Evolutionary conservation across 2,113 vertebrate genomes (phyloP).

Genomic region (cat (Felis catus)): DNA sequence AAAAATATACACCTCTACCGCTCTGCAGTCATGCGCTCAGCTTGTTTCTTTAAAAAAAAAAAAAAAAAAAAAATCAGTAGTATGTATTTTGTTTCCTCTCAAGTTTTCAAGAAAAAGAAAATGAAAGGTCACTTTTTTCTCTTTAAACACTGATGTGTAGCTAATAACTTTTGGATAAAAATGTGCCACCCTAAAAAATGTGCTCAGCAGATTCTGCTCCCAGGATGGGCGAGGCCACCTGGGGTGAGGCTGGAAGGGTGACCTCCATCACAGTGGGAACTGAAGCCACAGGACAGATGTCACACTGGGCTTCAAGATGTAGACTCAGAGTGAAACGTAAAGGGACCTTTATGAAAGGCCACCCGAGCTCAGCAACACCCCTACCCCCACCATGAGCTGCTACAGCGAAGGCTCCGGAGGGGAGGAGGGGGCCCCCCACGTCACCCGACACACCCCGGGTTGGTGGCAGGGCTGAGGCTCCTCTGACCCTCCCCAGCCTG

Average conservation of each 20-base stretch:
- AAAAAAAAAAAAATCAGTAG: slow-evolving; percentile 84
- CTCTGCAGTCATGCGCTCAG: slow-evolving; percentile 83
- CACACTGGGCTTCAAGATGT: background rate
- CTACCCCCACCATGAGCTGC: background rate
- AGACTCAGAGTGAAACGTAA: background rate
- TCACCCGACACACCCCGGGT: fast-evolving
- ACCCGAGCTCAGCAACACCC: background rate
- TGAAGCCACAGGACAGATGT: background rate
- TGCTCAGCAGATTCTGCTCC: slow-evolving; percentile 76
- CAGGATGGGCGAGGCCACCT: slow-evolving; percentile 58
- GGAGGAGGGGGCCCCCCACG: fast-evolving
- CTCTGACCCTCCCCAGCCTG: background rate
- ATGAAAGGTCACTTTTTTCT: slow-evolving; percentile 87
- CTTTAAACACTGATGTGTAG: slow-evolving; percentile 82
- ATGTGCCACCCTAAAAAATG: slow-evolving; percentile 76
- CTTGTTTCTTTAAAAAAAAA: slow-evolving; percentile 73
- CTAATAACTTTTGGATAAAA: slow-evolving; percentile 82
- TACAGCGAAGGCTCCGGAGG: background rate
- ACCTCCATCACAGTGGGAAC: slow-evolving; percentile 26
- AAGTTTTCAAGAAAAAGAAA: slow-evolving; percentile 82
- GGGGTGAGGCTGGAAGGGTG: slow-evolving; percentile 49
- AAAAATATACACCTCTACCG: slow-evolving; percentile 86
- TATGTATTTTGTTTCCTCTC: slow-evolving; percentile 77
- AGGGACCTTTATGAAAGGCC: background rate
- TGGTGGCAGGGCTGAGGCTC: background rate